Evolutionary conservation across 2,888 invertebrate species (phyloP), one percentile per base, ranked within the genome.

Genomic region (Chrysina gloriosa): DNA sequence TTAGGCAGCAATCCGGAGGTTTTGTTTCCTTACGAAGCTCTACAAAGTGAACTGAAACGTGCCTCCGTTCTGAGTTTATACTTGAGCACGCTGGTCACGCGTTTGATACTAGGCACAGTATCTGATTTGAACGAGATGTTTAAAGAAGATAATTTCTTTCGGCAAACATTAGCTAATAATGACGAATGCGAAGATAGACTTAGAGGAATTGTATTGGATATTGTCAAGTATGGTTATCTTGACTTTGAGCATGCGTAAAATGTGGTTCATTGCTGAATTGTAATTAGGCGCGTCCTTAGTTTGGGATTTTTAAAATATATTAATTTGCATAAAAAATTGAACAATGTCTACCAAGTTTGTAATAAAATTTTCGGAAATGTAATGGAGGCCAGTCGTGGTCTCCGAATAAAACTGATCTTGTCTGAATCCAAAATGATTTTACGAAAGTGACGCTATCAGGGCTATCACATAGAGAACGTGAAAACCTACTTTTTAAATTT

Each of bases 81-180:
- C 27, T 69, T 72, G 16, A 61, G 70, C 4, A 73, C 75, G 65
- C 71, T 70, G 3, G 63, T 78, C 7, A 70, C 73, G 27, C 69
- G 75, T 16, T 25, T 77, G 3, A 71, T 79, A 61, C 72, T 79
- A 23, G 73, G 73, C 31, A 74, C 76, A 31, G 64, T 75, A 48
- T 74, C 75, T 11, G 76, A 77, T 29, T 36, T 77, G n/a, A 45
- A 65, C 6, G 67, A 70, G n/a, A 19, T 61, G 21, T 14, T 65
- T 6, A 29, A 11, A 1, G 16, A 66, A 7, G 42, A 63, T 3
- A 63, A 64, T 6, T n/a, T 34, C 34, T 34, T 63, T 14, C 14
- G 64, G 7, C 39, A 61, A 5, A 61, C 63, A 48, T 58, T 48
- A 2, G 36, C 21, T 3, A 56, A 66, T 23, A 14, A 66, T 23